Base-by-base conservation (phyloP, 2,888 invertebrate genomes). In the Deladenus siricidicola region DNA sequence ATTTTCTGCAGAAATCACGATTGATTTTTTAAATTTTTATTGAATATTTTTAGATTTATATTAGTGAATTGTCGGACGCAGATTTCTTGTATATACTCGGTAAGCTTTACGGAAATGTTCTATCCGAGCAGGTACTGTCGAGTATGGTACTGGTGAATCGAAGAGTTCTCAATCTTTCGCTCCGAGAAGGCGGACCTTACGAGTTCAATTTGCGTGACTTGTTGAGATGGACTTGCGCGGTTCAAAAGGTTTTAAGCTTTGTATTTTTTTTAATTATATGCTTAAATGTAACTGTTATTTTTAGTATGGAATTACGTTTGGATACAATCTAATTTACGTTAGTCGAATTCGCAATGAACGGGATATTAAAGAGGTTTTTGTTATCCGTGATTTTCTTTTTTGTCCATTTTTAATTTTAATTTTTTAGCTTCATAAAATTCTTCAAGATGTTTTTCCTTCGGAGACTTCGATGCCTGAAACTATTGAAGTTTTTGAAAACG, bases 171-270 rank as follows among this genome's bases (percentile, higher is more conserved):
- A 90, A 90, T 69, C 84, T 85, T 63, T 82, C 82, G 3, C 26
- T 50, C 24, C 26, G 29, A 3, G 47, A 44, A n/a, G 66, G 67
- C 0, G 86, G 88, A 0, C 94, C 94, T 0, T 96, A 90, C 88
- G 96, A 98, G 81, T 90, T 94, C 82, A 99, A 99, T 82, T 83
- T 99, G 50, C 85, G 98, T 72, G 98, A 99, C 79, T 84, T 98
- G 69, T 86, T 88, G 61, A 85, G 96, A 70, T 96, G 93, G 93
- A 90, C 28, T 28, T 29, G n/a, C 21, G 10, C n/a, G 28, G 56
- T 60, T 6, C 8, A 34, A 4, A 28, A 28, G 3, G 19, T 34
- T 19, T 24, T 19, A 24, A 1, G 47, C 8, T 48, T 44, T 26
- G 34, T 4, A 49, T 57, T 47, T 17, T 49, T 28, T 49, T 1